Base-by-base conservation (phyloP, 2,113 vertebrate species). In the Coryphaenoides rupestris region DNA sequence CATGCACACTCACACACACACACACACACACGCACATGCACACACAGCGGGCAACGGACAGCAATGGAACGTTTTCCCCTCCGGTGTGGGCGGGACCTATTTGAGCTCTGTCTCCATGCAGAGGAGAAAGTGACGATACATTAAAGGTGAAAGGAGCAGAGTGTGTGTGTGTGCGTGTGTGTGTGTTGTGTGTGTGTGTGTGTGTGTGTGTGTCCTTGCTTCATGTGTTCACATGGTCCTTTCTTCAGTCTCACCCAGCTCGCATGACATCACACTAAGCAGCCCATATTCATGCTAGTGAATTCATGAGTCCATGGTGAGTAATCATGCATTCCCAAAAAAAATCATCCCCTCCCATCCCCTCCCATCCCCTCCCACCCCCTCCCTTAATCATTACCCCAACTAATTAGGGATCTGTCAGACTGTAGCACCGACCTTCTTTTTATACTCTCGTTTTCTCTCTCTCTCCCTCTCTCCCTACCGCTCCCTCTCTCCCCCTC, bases 321-420 rank as follows among this genome's bases (percentile, higher is more conserved):
- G n/a, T n/a, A 66, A 6, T 10, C 16, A 28, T 57, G 28, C 28
- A 47, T 55, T 33, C 10, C 28, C 28, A 33, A 33, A 33, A 9
- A 33, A 33, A 33, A n/a, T n/a, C n/a, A n/a, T n/a, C n/a, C n/a
- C n/a, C n/a, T n/a, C n/a, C n/a, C n/a, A n/a, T n/a, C n/a, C n/a
- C n/a, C n/a, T n/a, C 52, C 9, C n/a, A 23, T 47, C 6, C 13
- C 46, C 13, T 16, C 15, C 33, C 14, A 55, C 28, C 28, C 28
- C 6, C 28, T 33, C 28, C 28, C 28, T 53, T 55, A 49, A 61
- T 80, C 64, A 77, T 77, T 70, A 77, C 23, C 46, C 55, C 49
- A 62, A 56, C 49, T 80, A 78, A 80, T 85, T 77, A 82, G 58
- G n/a, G 24, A 54, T 60, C 50, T 78, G 73, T 77, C 80, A 71